phyloP scores from a whole-genome alignment of 2,888 invertebrate genomes.

The Euzophera pinguis region DNA sequence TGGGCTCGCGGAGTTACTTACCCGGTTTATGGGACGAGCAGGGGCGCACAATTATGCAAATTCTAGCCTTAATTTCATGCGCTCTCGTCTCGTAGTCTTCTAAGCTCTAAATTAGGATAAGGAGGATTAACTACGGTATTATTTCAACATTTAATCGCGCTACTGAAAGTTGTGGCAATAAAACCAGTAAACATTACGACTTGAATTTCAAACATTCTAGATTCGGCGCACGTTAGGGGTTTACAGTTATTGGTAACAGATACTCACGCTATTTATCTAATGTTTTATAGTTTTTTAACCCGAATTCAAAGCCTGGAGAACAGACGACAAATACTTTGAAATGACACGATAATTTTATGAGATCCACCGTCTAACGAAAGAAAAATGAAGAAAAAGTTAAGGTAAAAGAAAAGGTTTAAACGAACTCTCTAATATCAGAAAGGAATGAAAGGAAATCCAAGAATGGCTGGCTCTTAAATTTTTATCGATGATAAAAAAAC shows the following conservation, averaged over 20 bases:
- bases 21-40: constrained; percentile 12
- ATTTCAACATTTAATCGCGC: constrained; percentile 33
- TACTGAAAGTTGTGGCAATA: constrained; percentile 24
- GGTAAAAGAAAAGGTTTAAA: too few relatives aligned
- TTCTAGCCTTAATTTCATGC: constrained; percentile 36
- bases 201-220: constrained; percentile 14
- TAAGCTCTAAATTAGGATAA: constrained; percentile 41
- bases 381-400: too few relatives aligned
- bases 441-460: too few relatives aligned
- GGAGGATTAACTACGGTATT: constrained; percentile 34
- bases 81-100: constrained; percentile 30
- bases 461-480: too few relatives aligned
- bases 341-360: too few relatives aligned
- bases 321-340: too few relatives aligned
- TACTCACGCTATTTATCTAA: neutral
- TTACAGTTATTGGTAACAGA: too few relatives aligned
- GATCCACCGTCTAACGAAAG: too few relatives aligned
- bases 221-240: neutral
- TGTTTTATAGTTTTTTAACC: too few relatives aligned
- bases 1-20: constrained; percentile 26
- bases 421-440: too few relatives aligned
- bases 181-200: constrained; percentile 22
- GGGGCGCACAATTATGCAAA: constrained; percentile 40
- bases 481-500: too few relatives aligned
- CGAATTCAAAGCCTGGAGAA: too few relatives aligned